These are phyloP conservation scores for Nyctibius bracteatus DNA, from an alignment of 2,113 vertebrate genomes.

Conservation along the genomic window DNA sequence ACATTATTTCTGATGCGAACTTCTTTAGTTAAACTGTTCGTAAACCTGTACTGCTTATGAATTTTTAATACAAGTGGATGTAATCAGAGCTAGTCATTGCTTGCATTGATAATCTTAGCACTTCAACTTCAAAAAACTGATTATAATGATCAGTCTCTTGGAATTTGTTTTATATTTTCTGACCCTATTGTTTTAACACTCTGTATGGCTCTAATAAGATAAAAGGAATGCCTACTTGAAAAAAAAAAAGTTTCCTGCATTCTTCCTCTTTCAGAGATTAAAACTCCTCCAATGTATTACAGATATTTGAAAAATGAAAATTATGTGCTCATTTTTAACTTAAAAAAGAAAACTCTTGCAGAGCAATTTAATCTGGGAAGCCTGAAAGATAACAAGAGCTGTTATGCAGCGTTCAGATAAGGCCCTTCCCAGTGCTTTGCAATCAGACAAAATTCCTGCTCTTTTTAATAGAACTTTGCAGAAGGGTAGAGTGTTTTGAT, in stretches of 20 bases:
- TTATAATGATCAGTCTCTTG: slow-evolving; percentile 8
- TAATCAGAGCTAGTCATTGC: slow-evolving; percentile 15
- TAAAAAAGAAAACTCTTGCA: neutral
- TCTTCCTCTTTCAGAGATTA: neutral
- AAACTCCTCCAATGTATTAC: neutral
- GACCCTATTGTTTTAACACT: slow-evolving; percentile 22
- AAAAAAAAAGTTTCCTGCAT: neutral
- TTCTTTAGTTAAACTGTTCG: neutral
- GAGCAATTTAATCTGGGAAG: neutral
- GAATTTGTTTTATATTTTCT: slow-evolving; percentile 14
- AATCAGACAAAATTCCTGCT: neutral
- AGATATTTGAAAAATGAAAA: slow-evolving; percentile 18
- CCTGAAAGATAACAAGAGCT: neutral
- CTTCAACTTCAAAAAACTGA: neutral
- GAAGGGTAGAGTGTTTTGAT: neutral
- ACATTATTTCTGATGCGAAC: neutral
- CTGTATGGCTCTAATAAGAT: neutral
- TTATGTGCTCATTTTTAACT: neutral
- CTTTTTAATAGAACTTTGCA: neutral
- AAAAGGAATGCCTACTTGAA: neutral
- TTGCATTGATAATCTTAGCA: neutral
- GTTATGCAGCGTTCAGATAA: neutral
- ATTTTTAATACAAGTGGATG: neutral
- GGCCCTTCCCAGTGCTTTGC: neutral
- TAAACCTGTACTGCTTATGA: neutral